Evolutionary conservation across 2,888 invertebrate species (phyloP).

Genomic region (Chouioia cunea): DNA sequence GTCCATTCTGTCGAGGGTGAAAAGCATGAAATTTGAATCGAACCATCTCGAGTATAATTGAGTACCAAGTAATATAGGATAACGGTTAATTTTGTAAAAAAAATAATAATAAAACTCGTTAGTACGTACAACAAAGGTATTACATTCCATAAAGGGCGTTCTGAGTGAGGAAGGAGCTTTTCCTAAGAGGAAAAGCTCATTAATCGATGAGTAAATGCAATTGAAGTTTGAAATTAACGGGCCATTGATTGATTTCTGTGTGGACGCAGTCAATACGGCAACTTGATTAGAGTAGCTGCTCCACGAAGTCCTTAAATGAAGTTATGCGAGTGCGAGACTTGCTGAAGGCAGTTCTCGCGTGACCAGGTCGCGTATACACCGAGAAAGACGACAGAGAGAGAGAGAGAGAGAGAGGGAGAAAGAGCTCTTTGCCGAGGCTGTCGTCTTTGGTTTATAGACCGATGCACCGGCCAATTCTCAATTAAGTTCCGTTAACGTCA

Average conservation of each 20-base stretch:
- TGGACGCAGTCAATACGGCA: constrained; percentile 13
- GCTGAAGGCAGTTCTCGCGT: constrained; percentile 17
- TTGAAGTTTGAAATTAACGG: constrained; percentile 3
- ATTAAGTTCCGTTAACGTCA: constrained; percentile 45
- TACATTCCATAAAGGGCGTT: no score
- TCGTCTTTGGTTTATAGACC: constrained; percentile 35
- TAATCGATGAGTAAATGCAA: not conserved
- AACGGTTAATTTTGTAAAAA: no score
- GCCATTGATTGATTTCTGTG: not conserved
- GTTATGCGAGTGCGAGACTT: constrained; percentile 19
- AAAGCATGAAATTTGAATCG: not conserved
- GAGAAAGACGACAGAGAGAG: no score
- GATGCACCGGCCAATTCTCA: constrained; percentile 40
- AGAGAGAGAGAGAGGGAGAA: no score
- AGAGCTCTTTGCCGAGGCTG: no score
- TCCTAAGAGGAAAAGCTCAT: no score
- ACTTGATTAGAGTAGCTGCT: constrained; percentile 25
- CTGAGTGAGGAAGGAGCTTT: no score
- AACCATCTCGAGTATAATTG: no score
- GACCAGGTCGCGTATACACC: constrained; percentile 23
- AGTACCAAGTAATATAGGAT: no score
- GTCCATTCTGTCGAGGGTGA: not conserved
- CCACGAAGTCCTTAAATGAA: constrained; percentile 35
- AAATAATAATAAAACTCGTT: no score
- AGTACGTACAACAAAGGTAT: no score